phyloP scores from a whole-genome alignment of 2,113 vertebrate genomes.

The Ptilorrhoa leucosticta region DNA sequence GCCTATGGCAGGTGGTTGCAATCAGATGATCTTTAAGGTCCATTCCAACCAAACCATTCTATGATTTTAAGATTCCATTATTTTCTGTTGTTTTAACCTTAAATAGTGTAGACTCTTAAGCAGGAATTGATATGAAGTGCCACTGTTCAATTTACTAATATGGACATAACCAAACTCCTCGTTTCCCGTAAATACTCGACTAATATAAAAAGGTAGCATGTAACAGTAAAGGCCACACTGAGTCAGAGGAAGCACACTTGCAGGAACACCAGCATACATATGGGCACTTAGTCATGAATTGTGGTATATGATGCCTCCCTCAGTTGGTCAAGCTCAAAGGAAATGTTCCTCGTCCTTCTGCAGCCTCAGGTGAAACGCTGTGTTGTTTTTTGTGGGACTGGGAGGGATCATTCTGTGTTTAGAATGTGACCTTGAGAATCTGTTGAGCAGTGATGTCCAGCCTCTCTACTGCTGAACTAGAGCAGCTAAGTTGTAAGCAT shows the following conservation, averaged over 20 bases:
- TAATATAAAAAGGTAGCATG: background rate
- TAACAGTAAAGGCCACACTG: background rate
- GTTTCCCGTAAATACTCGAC: background rate
- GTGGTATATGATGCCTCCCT: background rate
- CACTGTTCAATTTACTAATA: background rate
- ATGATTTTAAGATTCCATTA: background rate
- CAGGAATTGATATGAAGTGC: background rate
- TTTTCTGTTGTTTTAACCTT: background rate
- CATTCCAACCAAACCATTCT: background rate
- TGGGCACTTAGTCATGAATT: background rate
- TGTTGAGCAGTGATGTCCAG: background rate
- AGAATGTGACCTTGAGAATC: background rate
- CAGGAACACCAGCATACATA: fast-evolving
- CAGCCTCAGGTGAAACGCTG: background rate
- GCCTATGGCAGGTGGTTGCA: fast-evolving
- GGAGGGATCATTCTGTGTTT: background rate
- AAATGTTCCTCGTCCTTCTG: background rate
- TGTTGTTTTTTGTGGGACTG: background rate
- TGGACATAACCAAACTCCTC: background rate
- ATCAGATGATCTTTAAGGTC: background rate
- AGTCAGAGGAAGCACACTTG: background rate
- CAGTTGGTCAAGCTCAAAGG: background rate
- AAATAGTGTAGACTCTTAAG: background rate
- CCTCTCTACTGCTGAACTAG: background rate
- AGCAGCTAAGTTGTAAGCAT: background rate